Conservation (phyloP, 2,888 invertebrate species). For the Protula sp. region DNA sequence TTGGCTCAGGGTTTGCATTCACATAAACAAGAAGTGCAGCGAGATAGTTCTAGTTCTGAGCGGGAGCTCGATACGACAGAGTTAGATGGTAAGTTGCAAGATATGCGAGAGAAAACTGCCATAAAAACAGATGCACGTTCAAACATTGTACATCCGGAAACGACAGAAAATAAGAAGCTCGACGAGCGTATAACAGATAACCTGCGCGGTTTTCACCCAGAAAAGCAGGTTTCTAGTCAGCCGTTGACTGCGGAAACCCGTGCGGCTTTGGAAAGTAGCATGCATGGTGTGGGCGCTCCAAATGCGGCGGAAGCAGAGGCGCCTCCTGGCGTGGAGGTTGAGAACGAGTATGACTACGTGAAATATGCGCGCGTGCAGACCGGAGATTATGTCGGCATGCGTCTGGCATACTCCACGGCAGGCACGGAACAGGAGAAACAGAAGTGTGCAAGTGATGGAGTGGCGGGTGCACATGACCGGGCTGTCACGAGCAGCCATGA, state of each 20-base stretch:
- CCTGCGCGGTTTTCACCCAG: neutral
- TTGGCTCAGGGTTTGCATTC: no score
- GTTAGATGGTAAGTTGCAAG: no score
- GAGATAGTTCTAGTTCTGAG: conserved; percentile 37
- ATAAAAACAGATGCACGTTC: neutral
- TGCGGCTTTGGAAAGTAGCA: neutral
- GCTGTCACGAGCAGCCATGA: neutral
- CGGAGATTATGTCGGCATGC: conserved; percentile 71
- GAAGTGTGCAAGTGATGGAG: no score
- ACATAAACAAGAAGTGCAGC: neutral
- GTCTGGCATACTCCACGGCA: conserved; percentile 59
- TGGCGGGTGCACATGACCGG: neutral
- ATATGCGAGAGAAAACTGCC: no score
- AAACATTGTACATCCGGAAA: neutral
- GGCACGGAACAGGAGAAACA: conserved; percentile 35
- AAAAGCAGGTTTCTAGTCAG: no score
- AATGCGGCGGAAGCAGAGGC: neutral
- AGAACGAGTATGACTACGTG: conserved; percentile 52
- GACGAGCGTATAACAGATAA: neutral
- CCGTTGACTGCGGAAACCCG: neutral
- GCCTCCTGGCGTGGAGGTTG: conserved; percentile 35
- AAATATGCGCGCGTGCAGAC: conserved; percentile 49
- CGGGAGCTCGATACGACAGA: conserved; percentile 22
- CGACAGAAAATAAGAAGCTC: neutral
- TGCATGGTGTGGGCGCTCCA: no score